Base-by-base conservation (phyloP, 2,113 vertebrate species). In the Neomonachus schauinslandi region DNA sequence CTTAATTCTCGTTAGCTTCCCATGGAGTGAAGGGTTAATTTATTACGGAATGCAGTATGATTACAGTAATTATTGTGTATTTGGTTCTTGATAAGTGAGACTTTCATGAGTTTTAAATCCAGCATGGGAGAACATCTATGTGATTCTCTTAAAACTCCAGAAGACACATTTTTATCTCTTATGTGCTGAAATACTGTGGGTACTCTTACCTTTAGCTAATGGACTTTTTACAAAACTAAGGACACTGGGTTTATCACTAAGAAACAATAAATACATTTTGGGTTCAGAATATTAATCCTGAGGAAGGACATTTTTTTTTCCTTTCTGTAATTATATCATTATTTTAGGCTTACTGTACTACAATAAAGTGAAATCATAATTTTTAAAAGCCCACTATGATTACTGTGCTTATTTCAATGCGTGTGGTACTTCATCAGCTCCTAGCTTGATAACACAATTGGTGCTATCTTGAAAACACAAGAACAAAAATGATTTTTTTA, bases 1-100 rank as follows among this genome's bases (percentile, higher is more conserved):
- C 98, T 98, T 98, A 98, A 98, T 98, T 97, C 95, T 97, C 97
- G 92, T 98, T 97, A 98, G 96, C 97, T 98, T 98, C 98, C 98
- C 81, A 96, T 80, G 85, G 98, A 98, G 97, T 96, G 89, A 98
- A 99, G 98, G 98, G 98, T 99, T 99, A 99, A 99, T 98, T 98
- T 98, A 94, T 97, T 98, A 98, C 98, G 96, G 94, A 97, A 98
- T 95, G 74, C 69, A 97, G 93, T 97, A 97, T 94, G 96, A 98
- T 46, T 98, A 93, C 76, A 97, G 82, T 97, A 98, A 99, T 98
- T 99, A 98, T 94, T 98, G 8, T 96, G 89, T 97, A 98, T 96
- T 97, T 97, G 85, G 85, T 36, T 51, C 98, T 98, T 97, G 31
- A 85, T 98, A 97, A 98, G 85, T 94, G 93, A 98, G 97, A 98